Conservation (phyloP, 2,888 invertebrate genomes). For the Morpho deidamia region DNA sequence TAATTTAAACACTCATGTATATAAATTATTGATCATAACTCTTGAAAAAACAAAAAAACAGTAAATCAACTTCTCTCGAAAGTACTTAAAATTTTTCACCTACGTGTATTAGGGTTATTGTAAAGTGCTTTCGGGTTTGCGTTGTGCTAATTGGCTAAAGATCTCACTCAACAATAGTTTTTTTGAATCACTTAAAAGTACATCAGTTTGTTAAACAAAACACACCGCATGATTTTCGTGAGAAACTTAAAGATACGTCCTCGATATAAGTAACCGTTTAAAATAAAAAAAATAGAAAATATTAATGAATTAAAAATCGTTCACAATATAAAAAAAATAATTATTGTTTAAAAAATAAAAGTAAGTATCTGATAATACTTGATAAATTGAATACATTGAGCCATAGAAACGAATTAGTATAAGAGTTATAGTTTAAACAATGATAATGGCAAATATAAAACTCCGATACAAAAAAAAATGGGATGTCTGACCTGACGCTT, state of each 20-base stretch:
- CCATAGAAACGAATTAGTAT: conserved; percentile 2
- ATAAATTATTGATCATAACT: too few relatives aligned
- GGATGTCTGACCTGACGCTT: conserved; percentile 14
- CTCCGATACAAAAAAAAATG: conserved; percentile 6
- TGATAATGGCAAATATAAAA: background rate
- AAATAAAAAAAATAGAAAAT: too few relatives aligned
- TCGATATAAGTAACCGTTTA: too few relatives aligned
- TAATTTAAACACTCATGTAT: too few relatives aligned
- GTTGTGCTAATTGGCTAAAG: conserved; percentile 52
- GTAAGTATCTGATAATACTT: background rate
- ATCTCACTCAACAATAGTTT: conserved; percentile 37
- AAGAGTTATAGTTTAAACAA: background rate
- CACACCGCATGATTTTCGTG: conserved; percentile 25
- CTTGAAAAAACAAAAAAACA: conserved; percentile 24
- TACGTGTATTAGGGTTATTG: conserved; percentile 33
- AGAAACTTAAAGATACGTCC: conserved; percentile 17
- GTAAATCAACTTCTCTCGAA: conserved; percentile 44
- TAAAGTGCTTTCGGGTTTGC: conserved; percentile 27
- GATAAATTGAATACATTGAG: background rate
- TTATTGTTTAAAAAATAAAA: too few relatives aligned
- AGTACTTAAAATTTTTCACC: conserved; percentile 45
- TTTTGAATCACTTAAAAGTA: conserved; percentile 60
- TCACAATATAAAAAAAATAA: too few relatives aligned
- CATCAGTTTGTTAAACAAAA: conserved; percentile 55
- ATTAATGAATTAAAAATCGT: too few relatives aligned